Evolutionary conservation across 1,140 invertebrate genomes (phyloP).

Genomic region (Euura lappo): DNA sequence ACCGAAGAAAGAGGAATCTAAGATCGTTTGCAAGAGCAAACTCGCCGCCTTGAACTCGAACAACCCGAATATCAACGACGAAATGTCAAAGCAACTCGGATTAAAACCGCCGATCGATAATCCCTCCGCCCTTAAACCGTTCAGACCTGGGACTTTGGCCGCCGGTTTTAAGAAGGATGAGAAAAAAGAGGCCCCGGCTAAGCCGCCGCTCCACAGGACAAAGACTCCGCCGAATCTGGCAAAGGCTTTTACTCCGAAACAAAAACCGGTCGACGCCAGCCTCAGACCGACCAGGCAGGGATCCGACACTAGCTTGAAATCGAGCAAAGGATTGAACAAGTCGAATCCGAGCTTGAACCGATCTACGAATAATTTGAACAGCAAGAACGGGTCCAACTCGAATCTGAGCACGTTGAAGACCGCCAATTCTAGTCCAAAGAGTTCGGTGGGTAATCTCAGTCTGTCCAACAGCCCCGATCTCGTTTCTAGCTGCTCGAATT

Average conservation of each 20-base stretch:
- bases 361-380: constrained; percentile 6
- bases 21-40: constrained; percentile 14
- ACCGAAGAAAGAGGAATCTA: constrained; percentile 14
- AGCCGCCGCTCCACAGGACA: constrained; percentile 39
- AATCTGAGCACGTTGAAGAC: constrained; percentile 35
- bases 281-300: no score
- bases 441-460: constrained; percentile 33
- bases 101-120: constrained; percentile 32
- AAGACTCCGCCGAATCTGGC: constrained; percentile 44
- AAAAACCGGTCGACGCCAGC: no score
- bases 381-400: constrained; percentile 25
- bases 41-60: constrained; percentile 23
- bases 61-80: constrained; percentile 40
- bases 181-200: constrained; percentile 21
- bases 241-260: constrained; percentile 22
- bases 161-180: constrained; percentile 31
- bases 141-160: constrained; percentile 12
- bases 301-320: constrained; percentile 28
- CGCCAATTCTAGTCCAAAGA: constrained; percentile 45
- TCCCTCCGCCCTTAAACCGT: no score
- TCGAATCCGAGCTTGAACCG: constrained; percentile 28
- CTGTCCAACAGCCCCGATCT: constrained; percentile 70
- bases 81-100: constrained; percentile 40
- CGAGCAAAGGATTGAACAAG: constrained; percentile 7
- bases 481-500: constrained; percentile 69